Evolutionary conservation across 2,113 vertebrate genomes (phyloP).

Genomic region (Charina bottae): DNA sequence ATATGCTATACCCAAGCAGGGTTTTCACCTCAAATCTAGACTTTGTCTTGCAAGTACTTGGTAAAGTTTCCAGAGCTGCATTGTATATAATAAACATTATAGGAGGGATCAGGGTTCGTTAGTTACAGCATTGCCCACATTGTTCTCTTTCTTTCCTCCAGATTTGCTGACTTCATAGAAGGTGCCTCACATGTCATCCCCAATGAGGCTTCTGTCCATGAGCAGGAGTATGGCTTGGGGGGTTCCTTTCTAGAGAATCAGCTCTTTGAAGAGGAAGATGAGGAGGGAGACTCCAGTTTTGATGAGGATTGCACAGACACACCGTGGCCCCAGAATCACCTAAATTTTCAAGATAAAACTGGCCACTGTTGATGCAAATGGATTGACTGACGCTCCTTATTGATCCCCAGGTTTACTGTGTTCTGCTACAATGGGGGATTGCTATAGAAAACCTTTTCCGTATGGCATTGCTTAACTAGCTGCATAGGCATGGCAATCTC

Average conservation of each 20-base stretch:
- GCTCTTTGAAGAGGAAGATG: slow-evolving; percentile 77
- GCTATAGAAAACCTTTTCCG: neutral
- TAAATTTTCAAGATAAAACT: slow-evolving; percentile 24
- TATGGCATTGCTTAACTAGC: neutral
- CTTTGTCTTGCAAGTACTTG: neutral
- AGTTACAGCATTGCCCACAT: neutral
- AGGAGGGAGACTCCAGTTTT: neutral
- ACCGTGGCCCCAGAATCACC: neutral
- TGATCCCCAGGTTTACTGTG: neutral
- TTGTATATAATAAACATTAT: neutral
- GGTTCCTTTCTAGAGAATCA: slow-evolving; percentile 81
- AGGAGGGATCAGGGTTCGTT: neutral
- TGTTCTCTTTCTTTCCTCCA: slow-evolving; percentile 56
- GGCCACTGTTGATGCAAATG: rapidly evolving
- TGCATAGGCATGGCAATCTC: no score
- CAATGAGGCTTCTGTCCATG: slow-evolving; percentile 85
- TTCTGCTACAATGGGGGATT: neutral
- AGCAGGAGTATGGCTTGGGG: slow-evolving; percentile 85
- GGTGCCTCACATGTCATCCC: slow-evolving; percentile 86
- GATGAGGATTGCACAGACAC: rapidly evolving
- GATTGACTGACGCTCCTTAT: neutral
- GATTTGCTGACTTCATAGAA: slow-evolving; percentile 94
- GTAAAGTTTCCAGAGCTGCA: neutral
- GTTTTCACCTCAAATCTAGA: neutral
- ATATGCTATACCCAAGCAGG: no score